These are phyloP conservation scores for Vireo griseus DNA, from an alignment of 2,797 vertebrate genomes.

Conservation along the genomic window DNA sequence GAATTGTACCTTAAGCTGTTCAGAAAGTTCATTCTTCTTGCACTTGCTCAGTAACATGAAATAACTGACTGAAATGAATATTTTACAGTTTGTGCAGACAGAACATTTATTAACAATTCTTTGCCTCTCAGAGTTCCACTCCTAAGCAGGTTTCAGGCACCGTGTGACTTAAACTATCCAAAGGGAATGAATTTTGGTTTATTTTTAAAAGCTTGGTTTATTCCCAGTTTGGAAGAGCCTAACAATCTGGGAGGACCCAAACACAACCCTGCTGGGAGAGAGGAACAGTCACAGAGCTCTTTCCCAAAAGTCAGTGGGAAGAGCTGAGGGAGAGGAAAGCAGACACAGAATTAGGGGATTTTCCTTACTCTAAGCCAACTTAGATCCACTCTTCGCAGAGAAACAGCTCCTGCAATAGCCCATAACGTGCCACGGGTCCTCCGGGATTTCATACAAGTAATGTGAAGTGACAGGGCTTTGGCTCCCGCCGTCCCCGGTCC, in stretches of 20 bases:
- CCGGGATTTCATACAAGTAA: neutral
- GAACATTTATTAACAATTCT: constrained; percentile 50
- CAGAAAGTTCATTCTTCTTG: constrained; percentile 63
- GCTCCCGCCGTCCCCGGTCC: neutral
- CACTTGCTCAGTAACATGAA: constrained; percentile 39
- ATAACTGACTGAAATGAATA: constrained; percentile 57
- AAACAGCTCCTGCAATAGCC: neutral
- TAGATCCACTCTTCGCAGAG: neutral
- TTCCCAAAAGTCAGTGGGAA: neutral
- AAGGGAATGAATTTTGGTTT: neutral
- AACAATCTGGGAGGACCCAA: neutral
- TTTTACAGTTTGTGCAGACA: constrained; percentile 56
- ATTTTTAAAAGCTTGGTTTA: neutral
- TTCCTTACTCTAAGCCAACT: neutral
- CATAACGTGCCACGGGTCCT: neutral
- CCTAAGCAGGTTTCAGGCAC: neutral
- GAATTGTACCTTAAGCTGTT: constrained; percentile 55
- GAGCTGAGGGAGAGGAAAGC: neutral
- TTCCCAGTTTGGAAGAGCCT: neutral
- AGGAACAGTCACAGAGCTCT: neutral
- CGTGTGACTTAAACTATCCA: neutral
- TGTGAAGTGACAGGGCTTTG: neutral
- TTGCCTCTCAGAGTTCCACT: neutral
- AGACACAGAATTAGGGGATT: neutral
- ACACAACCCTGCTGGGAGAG: neutral